These are phyloP conservation scores for Tricholaema leucomelas DNA, from an alignment of 2,113 vertebrate genomes.

Conservation along the genomic window DNA sequence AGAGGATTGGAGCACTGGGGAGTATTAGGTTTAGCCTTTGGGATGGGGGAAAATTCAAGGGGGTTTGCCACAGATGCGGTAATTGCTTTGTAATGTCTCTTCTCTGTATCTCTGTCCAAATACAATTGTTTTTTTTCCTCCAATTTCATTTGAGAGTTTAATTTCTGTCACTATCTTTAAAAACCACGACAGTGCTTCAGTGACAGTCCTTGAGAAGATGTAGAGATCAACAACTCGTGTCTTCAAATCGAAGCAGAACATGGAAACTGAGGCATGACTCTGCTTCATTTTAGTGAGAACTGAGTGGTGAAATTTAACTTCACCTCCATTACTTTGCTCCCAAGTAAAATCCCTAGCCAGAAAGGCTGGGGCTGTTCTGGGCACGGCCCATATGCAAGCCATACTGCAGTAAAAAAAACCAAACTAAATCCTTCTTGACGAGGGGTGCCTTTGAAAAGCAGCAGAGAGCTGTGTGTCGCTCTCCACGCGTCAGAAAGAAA, in stretches of 20 bases:
- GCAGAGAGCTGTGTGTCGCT: neutral
- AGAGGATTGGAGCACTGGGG: no score
- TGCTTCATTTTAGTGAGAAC: neutral
- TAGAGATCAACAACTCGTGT: neutral
- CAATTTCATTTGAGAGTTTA: no score
- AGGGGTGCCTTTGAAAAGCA: neutral
- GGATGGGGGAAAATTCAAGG: no score
- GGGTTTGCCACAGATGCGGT: no score
- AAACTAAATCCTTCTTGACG: no score
- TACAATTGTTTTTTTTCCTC: no score
- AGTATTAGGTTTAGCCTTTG: no score
- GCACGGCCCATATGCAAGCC: neutral
- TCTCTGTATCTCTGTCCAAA: no score
- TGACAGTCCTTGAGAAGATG: neutral
- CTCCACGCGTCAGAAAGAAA: neutral
- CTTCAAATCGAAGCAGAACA: neutral
- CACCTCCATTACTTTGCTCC: neutral
- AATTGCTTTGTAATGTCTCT: no score
- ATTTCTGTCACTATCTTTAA: no score
- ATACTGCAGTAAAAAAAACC: accelerated
- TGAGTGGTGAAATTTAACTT: neutral
- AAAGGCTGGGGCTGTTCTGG: neutral
- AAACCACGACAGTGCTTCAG: no score
- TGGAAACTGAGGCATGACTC: neutral
- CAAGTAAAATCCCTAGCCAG: neutral